phyloP scores from a whole-genome alignment of 2,797 vertebrate species.

The Nothura maculosa region DNA sequence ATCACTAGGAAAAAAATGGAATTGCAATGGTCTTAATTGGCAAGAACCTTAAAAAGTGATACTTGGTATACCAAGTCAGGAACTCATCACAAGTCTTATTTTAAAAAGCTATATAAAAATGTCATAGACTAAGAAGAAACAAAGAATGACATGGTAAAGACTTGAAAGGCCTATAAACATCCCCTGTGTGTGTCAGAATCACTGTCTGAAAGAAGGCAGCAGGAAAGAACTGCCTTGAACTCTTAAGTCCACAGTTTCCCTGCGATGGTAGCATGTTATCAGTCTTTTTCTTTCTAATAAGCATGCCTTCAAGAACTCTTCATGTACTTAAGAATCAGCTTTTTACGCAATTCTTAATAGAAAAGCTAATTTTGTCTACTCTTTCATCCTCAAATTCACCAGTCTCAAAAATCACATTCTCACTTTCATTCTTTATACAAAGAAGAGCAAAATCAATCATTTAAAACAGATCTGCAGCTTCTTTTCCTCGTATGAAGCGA shows the following conservation, averaged over 20 bases:
- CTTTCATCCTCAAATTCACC: background rate
- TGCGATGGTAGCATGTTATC: rapidly evolving
- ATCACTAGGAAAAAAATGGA: background rate
- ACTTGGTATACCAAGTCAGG: background rate
- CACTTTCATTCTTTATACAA: background rate
- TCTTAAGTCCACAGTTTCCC: background rate
- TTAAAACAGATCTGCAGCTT: too few relatives aligned
- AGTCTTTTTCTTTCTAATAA: background rate
- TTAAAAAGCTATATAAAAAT: background rate
- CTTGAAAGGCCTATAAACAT: background rate
- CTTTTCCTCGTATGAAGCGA: too few relatives aligned
- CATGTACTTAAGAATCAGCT: background rate
- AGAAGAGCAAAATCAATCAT: too few relatives aligned
- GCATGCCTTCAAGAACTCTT: background rate
- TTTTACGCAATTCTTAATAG: background rate
- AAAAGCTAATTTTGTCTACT: background rate
- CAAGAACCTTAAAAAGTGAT: background rate
- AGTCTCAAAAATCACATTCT: background rate
- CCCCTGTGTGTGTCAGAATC: background rate
- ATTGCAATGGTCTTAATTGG: background rate
- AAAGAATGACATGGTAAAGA: background rate
- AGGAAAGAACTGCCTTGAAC: background rate
- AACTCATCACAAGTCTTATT: background rate
- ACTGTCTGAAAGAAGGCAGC: background rate
- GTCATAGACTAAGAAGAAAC: background rate